A percentile compares a stretch with the other conserved stretches of the same genome.
Evolutionary conservation across 2,113 vertebrate genomes (phyloP).

Genomic region (Leptobrachium ailaonicum): DNA sequence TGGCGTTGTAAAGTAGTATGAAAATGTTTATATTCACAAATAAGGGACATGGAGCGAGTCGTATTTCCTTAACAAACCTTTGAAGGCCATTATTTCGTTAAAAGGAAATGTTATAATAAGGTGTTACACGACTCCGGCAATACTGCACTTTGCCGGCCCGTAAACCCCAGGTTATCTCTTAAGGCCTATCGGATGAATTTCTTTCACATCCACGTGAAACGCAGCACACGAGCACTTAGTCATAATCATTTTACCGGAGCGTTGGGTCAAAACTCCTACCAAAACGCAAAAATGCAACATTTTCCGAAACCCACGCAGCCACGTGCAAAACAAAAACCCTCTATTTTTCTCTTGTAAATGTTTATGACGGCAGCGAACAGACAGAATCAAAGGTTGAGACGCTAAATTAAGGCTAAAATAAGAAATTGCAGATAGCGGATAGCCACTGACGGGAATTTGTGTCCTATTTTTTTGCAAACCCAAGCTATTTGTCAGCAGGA

Average conservation of each 20-base stretch:
- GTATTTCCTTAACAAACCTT: not conserved
- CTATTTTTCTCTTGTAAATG: not conserved
- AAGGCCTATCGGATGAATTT: not conserved
- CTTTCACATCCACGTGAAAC: not conserved
- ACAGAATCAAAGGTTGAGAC: not conserved
- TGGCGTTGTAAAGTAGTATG: not conserved
- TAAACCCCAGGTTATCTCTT: not conserved
- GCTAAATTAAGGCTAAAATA: constrained; percentile 2
- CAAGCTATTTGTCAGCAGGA: constrained; percentile 31
- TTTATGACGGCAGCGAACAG: not conserved
- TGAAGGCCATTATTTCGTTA: not conserved
- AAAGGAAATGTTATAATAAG: not conserved
- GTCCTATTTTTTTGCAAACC: not conserved
- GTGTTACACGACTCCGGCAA: not conserved
- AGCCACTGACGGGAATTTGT: not conserved
- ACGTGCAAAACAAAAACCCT: not conserved
- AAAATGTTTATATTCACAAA: not conserved
- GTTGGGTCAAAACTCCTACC: not conserved
- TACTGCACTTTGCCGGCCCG: not conserved
- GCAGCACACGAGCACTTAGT: not conserved
- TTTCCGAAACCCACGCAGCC: too few species aligned
- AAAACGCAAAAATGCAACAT: not conserved
- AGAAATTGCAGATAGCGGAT: not conserved
- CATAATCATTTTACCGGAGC: not conserved
- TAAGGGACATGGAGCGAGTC: not conserved